phyloP scores from a whole-genome alignment of 2,888 invertebrate species.

The Agriopis marginaria region DNA sequence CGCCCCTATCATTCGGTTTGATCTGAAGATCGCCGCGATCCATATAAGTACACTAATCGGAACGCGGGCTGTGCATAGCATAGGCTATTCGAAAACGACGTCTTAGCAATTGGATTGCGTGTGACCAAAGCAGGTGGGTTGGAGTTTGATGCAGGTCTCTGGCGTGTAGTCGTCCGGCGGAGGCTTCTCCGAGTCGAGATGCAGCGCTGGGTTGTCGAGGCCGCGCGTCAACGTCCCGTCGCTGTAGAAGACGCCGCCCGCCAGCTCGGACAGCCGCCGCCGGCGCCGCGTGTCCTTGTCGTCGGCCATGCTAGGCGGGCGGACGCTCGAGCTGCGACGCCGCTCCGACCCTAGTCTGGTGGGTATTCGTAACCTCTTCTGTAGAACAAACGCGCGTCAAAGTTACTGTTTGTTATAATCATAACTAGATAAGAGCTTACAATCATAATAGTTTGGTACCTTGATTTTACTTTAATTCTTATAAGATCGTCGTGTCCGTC shows the following conservation, averaged over 20 bases:
- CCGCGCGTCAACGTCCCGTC: slow-evolving; percentile 67
- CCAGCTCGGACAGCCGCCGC: slow-evolving; percentile 78
- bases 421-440: too few species aligned
- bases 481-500: too few species aligned
- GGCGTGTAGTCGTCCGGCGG: slow-evolving; percentile 60
- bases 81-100: neutral
- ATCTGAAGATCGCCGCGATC: too few species aligned
- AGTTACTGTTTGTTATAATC: neutral
- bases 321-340: slow-evolving; percentile 78
- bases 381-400: slow-evolving; percentile 32
- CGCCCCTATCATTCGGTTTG: too few species aligned
- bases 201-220: slow-evolving; percentile 75
- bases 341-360: slow-evolving; percentile 73
- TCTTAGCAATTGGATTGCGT: slow-evolving; percentile 20
- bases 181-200: slow-evolving; percentile 72
- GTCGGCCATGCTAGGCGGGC: slow-evolving; percentile 73
- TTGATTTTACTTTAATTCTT: too few species aligned
- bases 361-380: slow-evolving; percentile 74
- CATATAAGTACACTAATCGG: too few species aligned
- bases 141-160: slow-evolving; percentile 62
- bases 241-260: slow-evolving; percentile 83
- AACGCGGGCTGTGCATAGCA: neutral
- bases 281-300: slow-evolving; percentile 80
- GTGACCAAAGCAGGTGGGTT: slow-evolving; percentile 46
- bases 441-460: too few species aligned